Base-by-base conservation (phyloP, 2,113 vertebrate species). In the Oophaga pumilio region DNA sequence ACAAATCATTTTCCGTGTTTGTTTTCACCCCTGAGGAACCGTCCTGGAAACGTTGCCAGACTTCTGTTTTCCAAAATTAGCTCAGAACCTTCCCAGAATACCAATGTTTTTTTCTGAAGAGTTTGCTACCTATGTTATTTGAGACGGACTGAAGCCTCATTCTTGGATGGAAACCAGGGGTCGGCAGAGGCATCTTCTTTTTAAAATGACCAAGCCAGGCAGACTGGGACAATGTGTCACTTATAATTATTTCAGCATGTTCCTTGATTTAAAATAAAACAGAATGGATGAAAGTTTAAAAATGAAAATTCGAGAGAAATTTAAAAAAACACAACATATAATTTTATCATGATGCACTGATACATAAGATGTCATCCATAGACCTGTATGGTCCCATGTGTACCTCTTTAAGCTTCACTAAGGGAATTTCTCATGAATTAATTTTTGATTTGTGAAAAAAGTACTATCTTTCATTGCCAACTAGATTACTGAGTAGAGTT, bases 1-100 rank as follows among this genome's bases (percentile, higher is more conserved):
- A 62, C 79, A 68, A 66, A 82, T 64, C 49, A 66, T 66, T 82
- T 82, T 68, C 80, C 52, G 79, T 79, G 26, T 82, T 82, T 82
- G 60, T 68, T 82, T 82, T 64, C 43, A 68, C 33, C 80, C 60
- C 60, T n/a, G 14, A 82, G 80, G 60, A 66, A 66, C 68, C 50
- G 62, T 50, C 43, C 43, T 68, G 80, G 80, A 82, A 82, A 82
- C 60, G 68, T 22, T 66, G 80, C 60, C 80, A 50, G 62, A 8
- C 60, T 68, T 64, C 60, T 68, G 60, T 82, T 82, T 43, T 64
- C 43, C 62, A 43, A 62, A 82, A 50, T 52, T 66, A 43, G 60
- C 80, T 62, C 68, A 20, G 24, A 82, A 43, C 17, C 80, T 82
- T 66, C 28, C 52, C 33, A 14, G 49, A 66, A 64, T 50, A 82